Evolutionary conservation across 2,888 invertebrate genomes (phyloP).

Genomic region (Ophonus ardosiacus): DNA sequence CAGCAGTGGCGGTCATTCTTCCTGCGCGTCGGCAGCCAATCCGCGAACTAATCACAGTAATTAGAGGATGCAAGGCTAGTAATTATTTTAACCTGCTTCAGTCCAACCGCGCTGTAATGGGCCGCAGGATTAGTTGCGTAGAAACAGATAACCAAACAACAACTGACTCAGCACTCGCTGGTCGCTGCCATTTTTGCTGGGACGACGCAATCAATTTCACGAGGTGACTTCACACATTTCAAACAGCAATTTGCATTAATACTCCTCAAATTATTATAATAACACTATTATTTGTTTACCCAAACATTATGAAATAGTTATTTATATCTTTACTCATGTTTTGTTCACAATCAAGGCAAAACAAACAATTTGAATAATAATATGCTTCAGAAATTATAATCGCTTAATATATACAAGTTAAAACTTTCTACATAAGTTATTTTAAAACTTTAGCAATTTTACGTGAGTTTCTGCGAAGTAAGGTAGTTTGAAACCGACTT

Average conservation of each 20-base stretch:
- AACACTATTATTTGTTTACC: too few species aligned
- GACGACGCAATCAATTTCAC: background rate
- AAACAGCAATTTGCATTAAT: background rate
- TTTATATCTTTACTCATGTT: too few species aligned
- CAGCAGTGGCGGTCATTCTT: slow-evolving; percentile 46
- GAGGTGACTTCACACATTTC: background rate
- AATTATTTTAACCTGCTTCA: slow-evolving; percentile 60
- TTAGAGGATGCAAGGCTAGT: slow-evolving; percentile 61
- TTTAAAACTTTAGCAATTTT: too few species aligned
- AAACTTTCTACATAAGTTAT: too few species aligned
- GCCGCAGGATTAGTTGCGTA: slow-evolving; percentile 62
- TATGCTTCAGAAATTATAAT: too few species aligned
- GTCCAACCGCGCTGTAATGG: slow-evolving; percentile 59
- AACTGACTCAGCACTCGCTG: background rate
- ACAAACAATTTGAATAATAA: too few species aligned
- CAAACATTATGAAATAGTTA: too few species aligned
- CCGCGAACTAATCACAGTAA: slow-evolving; percentile 62
- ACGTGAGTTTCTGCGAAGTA: too few species aligned
- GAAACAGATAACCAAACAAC: slow-evolving; percentile 60
- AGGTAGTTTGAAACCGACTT: too few species aligned
- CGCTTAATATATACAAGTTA: too few species aligned
- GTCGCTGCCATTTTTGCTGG: background rate
- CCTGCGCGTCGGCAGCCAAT: slow-evolving; percentile 53
- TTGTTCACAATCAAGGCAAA: too few species aligned
- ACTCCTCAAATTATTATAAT: too few species aligned